Evolutionary conservation across 2,888 invertebrate species (phyloP), one percentile per base, ranked within the genome.

Genomic region (Pristionchus mayeri): DNA sequence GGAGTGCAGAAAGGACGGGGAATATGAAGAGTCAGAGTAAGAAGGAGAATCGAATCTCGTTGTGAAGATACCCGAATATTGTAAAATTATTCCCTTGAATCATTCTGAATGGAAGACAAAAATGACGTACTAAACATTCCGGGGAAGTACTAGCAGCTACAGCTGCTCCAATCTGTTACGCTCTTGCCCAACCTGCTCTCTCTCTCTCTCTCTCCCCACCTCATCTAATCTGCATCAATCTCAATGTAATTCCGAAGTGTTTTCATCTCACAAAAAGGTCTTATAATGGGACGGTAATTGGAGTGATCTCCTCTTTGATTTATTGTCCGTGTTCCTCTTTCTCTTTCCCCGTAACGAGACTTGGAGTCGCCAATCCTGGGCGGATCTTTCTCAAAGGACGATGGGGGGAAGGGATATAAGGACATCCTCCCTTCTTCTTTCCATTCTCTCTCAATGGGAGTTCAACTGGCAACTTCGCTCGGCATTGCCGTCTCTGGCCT

Each of bases 381-480:
- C 67, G 67, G 67, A 37, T 30, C 30, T 60, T 30, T 60, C 60
- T 60, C 60, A 11, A 67, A 67, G 67, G 67, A 67, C 30, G 60
- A 24, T 21, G 67, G 67, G 11, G 37, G 44, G 44, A 44, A 44
- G 44, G 67, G 67, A 67, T 67, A 67, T 67, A 67, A 67, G 67
- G 67, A 37, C 67, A 67, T 18, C 30, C 67, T n/a, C 37, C 0
- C 34, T 37, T 34, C 37, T 37, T 37, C 16, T 67, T 67, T 16
- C n/a, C 63, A 63, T 63, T 16, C 60, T 63, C 67, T 18, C 67
- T 11, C n/a, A 52, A 81, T 81, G 81, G 50, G 81, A 44, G 60
- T 60, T 60, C 57, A 81, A 81, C 16, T 44, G 6, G 71, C 52
- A 6, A 83, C 83, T 21, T 34, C 67, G 1, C 18, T 57, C 24